These are phyloP conservation scores for Hydriomena furcata DNA, from an alignment of 2,888 invertebrate genomes.

Conservation along the genomic window DNA sequence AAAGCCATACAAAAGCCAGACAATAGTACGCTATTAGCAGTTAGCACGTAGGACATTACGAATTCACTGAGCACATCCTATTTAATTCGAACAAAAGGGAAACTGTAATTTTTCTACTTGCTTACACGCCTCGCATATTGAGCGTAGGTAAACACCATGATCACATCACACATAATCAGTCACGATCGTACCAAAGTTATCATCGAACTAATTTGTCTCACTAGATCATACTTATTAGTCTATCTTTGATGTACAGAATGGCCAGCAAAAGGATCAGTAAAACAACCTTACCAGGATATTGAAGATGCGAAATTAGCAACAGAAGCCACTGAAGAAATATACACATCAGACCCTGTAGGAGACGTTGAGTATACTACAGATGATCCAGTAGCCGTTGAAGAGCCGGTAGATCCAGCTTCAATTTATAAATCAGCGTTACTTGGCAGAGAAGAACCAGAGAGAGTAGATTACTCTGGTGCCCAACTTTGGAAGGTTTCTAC, in stretches of 20 bases:
- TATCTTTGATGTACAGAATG: conserved; percentile 50
- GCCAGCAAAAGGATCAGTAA: conserved; percentile 65
- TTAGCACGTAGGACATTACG: conserved; percentile 30
- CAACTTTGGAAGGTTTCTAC: conserved; percentile 89
- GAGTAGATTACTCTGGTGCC: conserved; percentile 88
- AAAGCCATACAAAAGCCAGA: conserved; percentile 29
- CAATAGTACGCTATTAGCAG: conserved; percentile 23
- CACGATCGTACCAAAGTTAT: conserved; percentile 19
- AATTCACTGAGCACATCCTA: conserved; percentile 34
- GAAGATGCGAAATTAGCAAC: conserved; percentile 34
- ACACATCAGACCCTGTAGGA: conserved; percentile 33
- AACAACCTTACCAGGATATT: conserved; percentile 52
- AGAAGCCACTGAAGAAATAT: conserved; percentile 35
- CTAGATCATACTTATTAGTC: too few relatives aligned
- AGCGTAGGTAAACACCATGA: conserved; percentile 27
- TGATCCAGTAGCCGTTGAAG: conserved; percentile 30
- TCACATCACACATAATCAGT: conserved; percentile 37
- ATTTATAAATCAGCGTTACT: conserved; percentile 36
- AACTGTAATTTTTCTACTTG: conserved; percentile 29
- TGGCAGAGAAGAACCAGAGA: conserved; percentile 46
- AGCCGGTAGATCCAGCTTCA: conserved; percentile 32
- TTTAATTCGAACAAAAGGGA: conserved; percentile 33
- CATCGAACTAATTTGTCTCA: background rate
- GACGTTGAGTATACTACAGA: conserved; percentile 38
- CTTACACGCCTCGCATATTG: conserved; percentile 25